Evolutionary conservation across 2,888 invertebrate species (phyloP), one percentile per base, ranked within the genome.

Genomic region (Calameuta idolon): DNA sequence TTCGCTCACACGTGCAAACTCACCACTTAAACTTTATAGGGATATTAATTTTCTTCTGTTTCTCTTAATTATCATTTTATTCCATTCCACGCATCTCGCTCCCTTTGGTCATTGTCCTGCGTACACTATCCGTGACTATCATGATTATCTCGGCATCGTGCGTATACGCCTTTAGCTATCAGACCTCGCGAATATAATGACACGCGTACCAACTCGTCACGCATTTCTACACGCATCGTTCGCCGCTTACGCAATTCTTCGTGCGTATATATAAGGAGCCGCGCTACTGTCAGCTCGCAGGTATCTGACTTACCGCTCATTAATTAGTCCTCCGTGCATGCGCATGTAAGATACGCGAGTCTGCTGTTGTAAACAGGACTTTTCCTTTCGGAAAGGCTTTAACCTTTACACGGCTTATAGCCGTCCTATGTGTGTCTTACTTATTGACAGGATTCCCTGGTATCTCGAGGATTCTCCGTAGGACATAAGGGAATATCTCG

Each of bases 171-270:
- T 75, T 75, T 34, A 35, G 75, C 40, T 75, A n/a, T 35, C 69
- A 69, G 12, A 11, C 30, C 31, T 75, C 34, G 69, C 33, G 69
- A 69, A 31, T 55, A 55, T 55, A 55, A 55, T 23, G 23, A 55
- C 55, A 55, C 68, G 55, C 23, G 30, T 75, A 75, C 30, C 40
- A 55, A 9, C 23, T 23, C 40, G 77, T 69, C 69, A 76, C 55
- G 77, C 75, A 81, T 80, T 74, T 78, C 74, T 69, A 69, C 75
- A 68, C n/a, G 76, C 76, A 75, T 80, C 76, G 77, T 78, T 75
- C 33, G 33, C 37, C 30, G 68, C 77, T 81, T 81, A 76, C 80
- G 80, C 78, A 81, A 81, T 55, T 55, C 23, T 55, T 9, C 55
- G 23, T 55, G 55, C 55, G 55, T 55, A 55, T 55, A 55, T 55